Evolutionary conservation across 2,888 invertebrate species (phyloP), one percentile per base, ranked within the genome.

Genomic region (Eilema griseolum): DNA sequence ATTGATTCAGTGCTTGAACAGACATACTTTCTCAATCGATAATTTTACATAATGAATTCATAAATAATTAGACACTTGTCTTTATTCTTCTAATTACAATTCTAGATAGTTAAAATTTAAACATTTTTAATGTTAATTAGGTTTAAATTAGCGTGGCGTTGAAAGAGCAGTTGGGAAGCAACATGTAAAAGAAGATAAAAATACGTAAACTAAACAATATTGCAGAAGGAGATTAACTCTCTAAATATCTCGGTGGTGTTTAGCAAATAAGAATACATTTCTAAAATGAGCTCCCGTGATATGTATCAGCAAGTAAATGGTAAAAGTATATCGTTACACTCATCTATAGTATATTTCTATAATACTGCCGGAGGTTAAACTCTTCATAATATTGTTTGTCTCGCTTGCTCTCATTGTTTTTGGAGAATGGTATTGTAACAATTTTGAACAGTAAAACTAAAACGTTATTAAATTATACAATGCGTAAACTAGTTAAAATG

Each of bases 251-350:
- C 62, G 60, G 74, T 63, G 41, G 74, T 69, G 23, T 57, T 74
- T 81, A 81, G 74, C 67, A 33, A 41, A 62, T 81, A 78, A 69
- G 70, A 71, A 73, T 64, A 57, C 62, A 69, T 33, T 75, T 75
- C 61, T 65, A 61, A 72, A 61, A 71, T 67, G 67, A 66, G 56
- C 71, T 72, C 72, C 61, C 10, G 46, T 46, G 46, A 46, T 14
- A 20, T n/a, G 8, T 52, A 52, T 52, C 52, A 66, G n/a, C 31
- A 78, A 69, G 70, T 72, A 41, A 77, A 80, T 70, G 23, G 23
- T 61, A 28, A 70, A 67, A 41, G 46, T 69, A 28, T 59, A 31
- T 57, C 16, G 24, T 46, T 20, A 16, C 41, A 14, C 8, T 33
- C 31, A 33, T 33, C 31, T 33, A 33, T 33, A 7, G 31, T 7